Evolutionary conservation across 2,797 vertebrate species (phyloP), one percentile per base, ranked within the genome.

Genomic region (Geotrypetes seraphini): DNA sequence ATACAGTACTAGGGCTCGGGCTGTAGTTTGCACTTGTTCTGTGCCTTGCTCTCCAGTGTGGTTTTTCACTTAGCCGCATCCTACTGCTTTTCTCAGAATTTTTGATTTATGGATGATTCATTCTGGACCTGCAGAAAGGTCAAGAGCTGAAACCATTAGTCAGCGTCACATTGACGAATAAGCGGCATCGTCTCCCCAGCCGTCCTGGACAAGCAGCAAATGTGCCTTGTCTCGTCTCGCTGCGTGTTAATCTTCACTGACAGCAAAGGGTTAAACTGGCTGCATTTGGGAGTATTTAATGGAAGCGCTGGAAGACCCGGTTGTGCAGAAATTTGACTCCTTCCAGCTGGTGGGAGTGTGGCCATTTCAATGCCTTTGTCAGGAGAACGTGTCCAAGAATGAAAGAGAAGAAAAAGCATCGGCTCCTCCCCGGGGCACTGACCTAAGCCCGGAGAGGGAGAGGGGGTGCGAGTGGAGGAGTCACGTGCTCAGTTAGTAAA

Each of bases 241-340:
- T 14, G 16, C 9, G n/a, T 28, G 18, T 31, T 45, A 21, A 57
- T 10, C 27, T 21, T 43, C n/a, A n/a, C n/a, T n/a, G n/a, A 1
- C 16, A 29, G 36, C 18, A 21, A 33, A 14, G 29, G 12, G 19
- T 45, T 46, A 36, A 33, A 13, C 2, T 41, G 8, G 18, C 26
- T 33, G 13, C 44, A 8, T 29, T 13, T 40, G 33, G 49, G 47
- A 39, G 47, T 22, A 26, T 36, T 29, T 33, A 55, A 39, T 31
- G 10, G 29, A 4, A 43, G 34, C 31, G 7, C 5, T 31, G 46
- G 39, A 51, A 43, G 69, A 82, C 82, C 81, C 60, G 57, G 81
- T 82, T 84, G 80, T 76, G 7, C 28, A 22, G 34, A 36, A 83
- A 82, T 63, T 35, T 12, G 71, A 83, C 45, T 62, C 64, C 56